Evolutionary conservation across 2,888 invertebrate species (phyloP).

Genomic region (Odontocerum albicorne): DNA sequence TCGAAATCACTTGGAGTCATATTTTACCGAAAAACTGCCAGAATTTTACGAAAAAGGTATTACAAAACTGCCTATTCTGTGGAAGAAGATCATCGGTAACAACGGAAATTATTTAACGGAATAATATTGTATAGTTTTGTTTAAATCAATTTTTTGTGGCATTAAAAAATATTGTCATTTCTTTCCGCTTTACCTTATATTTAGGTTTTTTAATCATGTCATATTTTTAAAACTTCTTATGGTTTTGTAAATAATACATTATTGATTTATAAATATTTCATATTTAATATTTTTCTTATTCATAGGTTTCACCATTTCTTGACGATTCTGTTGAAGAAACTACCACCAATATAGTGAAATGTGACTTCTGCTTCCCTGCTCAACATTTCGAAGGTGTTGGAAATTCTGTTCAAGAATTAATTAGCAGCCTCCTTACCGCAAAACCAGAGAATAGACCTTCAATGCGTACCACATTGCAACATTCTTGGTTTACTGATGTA

Average conservation of each 20-base stretch:
- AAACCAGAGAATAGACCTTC: slow-evolving; percentile 54
- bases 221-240: neutral
- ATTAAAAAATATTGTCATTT: too few species aligned
- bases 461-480: slow-evolving; percentile 49
- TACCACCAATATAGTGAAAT: slow-evolving; percentile 78
- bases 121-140: too few species aligned
- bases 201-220: neutral
- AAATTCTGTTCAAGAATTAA: slow-evolving; percentile 67
- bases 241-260: neutral
- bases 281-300: slow-evolving; percentile 28
- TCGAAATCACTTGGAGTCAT: too few species aligned
- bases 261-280: neutral
- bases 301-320: slow-evolving; percentile 77
- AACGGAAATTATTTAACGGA: too few species aligned
- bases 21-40: too few species aligned
- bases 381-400: slow-evolving; percentile 74
- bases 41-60: too few species aligned
- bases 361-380: slow-evolving; percentile 80
- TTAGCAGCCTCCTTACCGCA: slow-evolving; percentile 64
- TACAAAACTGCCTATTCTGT: too few species aligned
- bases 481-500: slow-evolving; percentile 48
- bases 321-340: slow-evolving; percentile 84
- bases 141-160: too few species aligned
- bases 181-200: too few species aligned
- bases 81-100: too few species aligned